These are phyloP conservation scores for Aplysina aerophoba DNA, from an alignment of 37 sponge, comb jelly and placozoan species.

Conservation along the genomic window DNA sequence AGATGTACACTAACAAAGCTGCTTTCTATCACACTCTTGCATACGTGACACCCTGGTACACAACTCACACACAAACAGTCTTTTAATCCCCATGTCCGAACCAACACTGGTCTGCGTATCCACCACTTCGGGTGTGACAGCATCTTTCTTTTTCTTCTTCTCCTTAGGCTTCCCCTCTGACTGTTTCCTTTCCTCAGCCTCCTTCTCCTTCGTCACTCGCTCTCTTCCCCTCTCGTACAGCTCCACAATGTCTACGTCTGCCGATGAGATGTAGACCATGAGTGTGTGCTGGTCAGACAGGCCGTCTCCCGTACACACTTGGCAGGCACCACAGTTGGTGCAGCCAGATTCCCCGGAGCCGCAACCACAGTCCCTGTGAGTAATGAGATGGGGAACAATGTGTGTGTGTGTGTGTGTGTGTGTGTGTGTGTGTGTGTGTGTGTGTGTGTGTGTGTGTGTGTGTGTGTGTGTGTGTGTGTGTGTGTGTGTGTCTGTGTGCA, in stretches of 20 bases:
- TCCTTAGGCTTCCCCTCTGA: constrained; percentile 44
- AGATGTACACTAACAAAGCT: too few relatives aligned
- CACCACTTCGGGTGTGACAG: not conserved
- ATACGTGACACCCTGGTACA: not conserved
- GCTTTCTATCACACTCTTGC: too few relatives aligned
- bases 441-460: constrained; percentile 1
- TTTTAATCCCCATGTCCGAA: constrained; percentile 58
- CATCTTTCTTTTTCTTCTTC: not conserved
- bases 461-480: not conserved
- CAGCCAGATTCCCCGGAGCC: constrained; percentile 94
- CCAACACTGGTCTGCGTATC: not conserved
- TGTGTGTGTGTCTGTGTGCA: too few relatives aligned
- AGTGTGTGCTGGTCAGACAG: constrained; percentile 22
- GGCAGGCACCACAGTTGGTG: constrained; percentile 87
- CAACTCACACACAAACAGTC: constrained; percentile 67
- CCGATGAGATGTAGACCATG: constrained; percentile 20
- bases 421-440: constrained; percentile 16
- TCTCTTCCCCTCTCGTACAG: constrained; percentile 30
- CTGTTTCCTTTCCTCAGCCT: constrained; percentile 34
- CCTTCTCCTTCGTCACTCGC: constrained; percentile 17
- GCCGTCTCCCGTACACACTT: constrained; percentile 80
- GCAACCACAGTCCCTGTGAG: constrained; percentile 91
- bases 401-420: not conserved
- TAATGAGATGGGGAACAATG: too few relatives aligned
- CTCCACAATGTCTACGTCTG: constrained; percentile 43